Evolutionary conservation across 2,113 vertebrate genomes (phyloP), one percentile per base, ranked within the genome.

Genomic region (Tragelaphus scriptus): DNA sequence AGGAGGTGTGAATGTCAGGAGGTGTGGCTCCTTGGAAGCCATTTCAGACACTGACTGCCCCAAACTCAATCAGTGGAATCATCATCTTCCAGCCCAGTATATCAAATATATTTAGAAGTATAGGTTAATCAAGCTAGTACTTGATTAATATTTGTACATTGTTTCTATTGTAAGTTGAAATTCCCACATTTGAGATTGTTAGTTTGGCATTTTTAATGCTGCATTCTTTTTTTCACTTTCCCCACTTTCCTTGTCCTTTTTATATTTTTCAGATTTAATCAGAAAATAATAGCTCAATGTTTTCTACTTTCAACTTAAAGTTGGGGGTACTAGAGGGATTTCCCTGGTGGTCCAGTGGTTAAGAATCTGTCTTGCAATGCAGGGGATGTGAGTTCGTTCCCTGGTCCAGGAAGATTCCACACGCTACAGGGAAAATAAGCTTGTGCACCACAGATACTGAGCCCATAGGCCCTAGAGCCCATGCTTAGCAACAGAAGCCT

Each of bases 251-350:
- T 95, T 91, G 44, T 88, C 36, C 47, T 88, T 92, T 61, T 79
- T 89, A 10, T 85, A 51, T 53, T 91, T 94, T 32, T 63, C 51
- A 91, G 19, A 85, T 94, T 96, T 91, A 92, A 85, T 84, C 8
- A 61, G 51, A 94, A 88, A 80, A 59, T 91, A 82, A 47, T 56
- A 90, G 68, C 47, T 80, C 44, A 49, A 23, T 56, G 59, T 93
- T 95, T 92, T 90, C 81, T 65, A 65, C 65, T 89, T 94, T 80
- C 11, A 91, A 44, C 51, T 94, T 92, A 81, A 93, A 40, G 12
- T 56, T 90, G 77, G 30, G 25, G 11, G 26, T 51, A 89, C 85
- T 58, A 47, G 49, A 88, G 36, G 82, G 40, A 26, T 44, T 77
- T 44, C 40, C 23, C 23, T 77, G 40, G 40, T 44, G 40, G 71